Conservation (phyloP, 2,113 vertebrate species). For the Semnornis frantzii region DNA sequence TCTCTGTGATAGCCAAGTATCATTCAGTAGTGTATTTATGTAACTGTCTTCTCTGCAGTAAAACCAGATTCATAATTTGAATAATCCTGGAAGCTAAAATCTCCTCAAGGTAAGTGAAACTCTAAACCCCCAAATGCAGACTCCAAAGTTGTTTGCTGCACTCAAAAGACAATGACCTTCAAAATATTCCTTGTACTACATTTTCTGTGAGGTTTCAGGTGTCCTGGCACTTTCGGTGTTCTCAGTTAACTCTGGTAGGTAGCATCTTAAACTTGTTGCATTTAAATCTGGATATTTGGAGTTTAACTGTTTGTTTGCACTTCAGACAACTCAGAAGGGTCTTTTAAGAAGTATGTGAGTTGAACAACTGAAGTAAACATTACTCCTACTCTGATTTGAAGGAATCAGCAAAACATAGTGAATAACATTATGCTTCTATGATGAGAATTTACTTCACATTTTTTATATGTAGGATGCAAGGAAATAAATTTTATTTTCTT, state of each 20-base stretch:
- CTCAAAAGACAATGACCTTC: background rate
- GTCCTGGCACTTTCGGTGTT: background rate
- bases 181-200: background rate
- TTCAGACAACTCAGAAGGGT: background rate
- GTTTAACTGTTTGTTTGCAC: background rate
- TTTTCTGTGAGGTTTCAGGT: background rate
- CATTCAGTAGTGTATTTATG: background rate
- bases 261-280: background rate
- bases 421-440: background rate
- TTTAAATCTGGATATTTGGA: background rate
- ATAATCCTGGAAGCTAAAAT: constrained; percentile 5
- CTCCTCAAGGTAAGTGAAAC: background rate
- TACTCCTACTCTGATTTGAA: background rate
- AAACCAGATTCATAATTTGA: background rate
- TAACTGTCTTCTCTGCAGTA: background rate
- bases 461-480: background rate
- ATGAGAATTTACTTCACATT: background rate
- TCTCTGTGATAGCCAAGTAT: background rate
- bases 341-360: background rate
- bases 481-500: background rate
- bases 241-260: background rate
- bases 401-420: background rate
- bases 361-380: background rate
- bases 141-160: background rate
- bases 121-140: background rate